A percentile compares a stretch with the other conserved stretches of the same genome.
These are phyloP conservation scores for Rhegmatorhina hoffmannsi DNA, from an alignment of 2,113 vertebrate genomes.

Conservation along the genomic window DNA sequence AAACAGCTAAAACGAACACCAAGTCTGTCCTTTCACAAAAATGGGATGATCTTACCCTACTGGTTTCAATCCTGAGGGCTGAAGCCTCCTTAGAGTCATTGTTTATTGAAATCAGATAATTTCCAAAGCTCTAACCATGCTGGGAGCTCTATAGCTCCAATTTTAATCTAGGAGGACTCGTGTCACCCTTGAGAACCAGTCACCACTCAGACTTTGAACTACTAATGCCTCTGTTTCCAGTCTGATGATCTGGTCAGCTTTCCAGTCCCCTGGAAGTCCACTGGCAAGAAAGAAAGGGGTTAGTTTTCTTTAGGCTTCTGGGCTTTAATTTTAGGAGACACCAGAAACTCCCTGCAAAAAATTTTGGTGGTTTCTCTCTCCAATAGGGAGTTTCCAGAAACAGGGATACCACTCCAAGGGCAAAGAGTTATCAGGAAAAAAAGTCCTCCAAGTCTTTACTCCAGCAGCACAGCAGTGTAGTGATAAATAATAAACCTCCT, in stretches of 20 bases:
- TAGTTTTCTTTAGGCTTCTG: background rate
- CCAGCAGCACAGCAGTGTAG: background rate
- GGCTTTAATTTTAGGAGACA: background rate
- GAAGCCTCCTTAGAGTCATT: background rate
- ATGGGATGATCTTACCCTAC: background rate
- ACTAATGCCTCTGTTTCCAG: background rate
- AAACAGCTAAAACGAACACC: background rate
- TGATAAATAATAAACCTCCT: background rate
- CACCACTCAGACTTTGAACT: background rate
- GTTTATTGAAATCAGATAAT: background rate
- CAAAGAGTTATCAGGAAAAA: background rate
- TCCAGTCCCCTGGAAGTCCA: background rate
- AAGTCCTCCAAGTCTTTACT: background rate
- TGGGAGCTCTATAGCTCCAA: background rate
- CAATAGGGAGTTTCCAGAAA: background rate
- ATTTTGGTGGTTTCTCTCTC: background rate
- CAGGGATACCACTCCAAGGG: background rate
- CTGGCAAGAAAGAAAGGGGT: accelerated
- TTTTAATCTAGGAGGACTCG: background rate
- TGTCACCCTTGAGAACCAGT: background rate
- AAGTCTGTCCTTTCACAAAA: background rate
- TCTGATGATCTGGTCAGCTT: background rate
- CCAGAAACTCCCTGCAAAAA: background rate
- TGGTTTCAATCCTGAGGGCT: background rate
- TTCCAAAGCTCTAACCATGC: background rate